Base-by-base conservation (phyloP, 2,888 invertebrate genomes). In the Mechanitis mazaeus region DNA sequence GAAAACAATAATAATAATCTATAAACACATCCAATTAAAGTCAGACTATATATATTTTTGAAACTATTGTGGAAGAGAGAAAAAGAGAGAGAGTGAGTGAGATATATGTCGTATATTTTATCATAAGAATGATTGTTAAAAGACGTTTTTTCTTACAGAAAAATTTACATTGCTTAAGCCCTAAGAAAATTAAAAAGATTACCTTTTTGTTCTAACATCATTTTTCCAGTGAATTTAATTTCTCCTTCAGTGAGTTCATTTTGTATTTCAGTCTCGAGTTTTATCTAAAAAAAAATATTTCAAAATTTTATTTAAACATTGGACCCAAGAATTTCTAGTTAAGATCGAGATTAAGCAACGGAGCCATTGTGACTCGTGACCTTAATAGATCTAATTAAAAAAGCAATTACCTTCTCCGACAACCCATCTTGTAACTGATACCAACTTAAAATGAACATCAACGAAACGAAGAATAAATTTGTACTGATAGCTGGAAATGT, bases 381-480 rank as follows among this genome's bases (percentile, higher is more conserved):
- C 42, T 7, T 42, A 9, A 6, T 1, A 2, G 28, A 31, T 7
- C 28, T 20, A 54, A 31, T 47, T 11, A 47, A 35, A 35, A 6
- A 5, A 35, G 35, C 33, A 35, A 9, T 33, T 65, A 88, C 90
- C 81, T 87, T 89, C 4, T 84, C 83, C 0, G 89, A 87, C 60
- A 90, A 65, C 0, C 89, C 89, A 33, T 90, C 89, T 61, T 90
- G 90, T 12, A 91, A 71, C 71, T 96, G 94, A 80, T 96, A 96
- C 94, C 97, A 97, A 75, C 95, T 95, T 71, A 97, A 86, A 57
- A 94, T 89, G 74, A 95, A 94, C 57, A 97, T 90, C 60, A 96
- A 87, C 54, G 95, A 92, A 79, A 97, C 94, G 87, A 97, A 95
- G 87, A 96, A 94, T 71, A 97, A 86, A 83, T 96, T 97, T 58